Evolutionary conservation across 2,113 vertebrate species (phyloP).

Genomic region (Pseudopipra pipra): DNA sequence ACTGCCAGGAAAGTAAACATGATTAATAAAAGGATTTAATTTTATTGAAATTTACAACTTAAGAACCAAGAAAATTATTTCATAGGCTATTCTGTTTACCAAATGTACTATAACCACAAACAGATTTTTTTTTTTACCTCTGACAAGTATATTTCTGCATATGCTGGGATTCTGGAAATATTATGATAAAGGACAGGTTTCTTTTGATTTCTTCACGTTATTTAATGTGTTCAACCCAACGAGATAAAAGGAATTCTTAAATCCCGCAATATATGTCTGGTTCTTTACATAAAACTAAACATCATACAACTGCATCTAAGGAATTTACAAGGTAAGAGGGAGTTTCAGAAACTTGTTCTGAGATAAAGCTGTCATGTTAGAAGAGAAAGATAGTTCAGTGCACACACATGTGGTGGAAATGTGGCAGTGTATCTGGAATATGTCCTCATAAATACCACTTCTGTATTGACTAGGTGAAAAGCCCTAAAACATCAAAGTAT

Average conservation of each 20-base stretch:
- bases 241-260: conserved; percentile 2
- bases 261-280: not conserved
- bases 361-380: conserved; percentile 21
- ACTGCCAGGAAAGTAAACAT: not conserved
- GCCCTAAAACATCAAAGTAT: not conserved
- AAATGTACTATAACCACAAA: not conserved
- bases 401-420: not conserved
- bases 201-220: not conserved
- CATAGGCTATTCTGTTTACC: not conserved
- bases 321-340: conserved; percentile 36
- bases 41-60: not conserved
- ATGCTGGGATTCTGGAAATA: not conserved
- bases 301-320: not conserved
- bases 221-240: not conserved
- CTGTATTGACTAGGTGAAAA: not conserved
- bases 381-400: not conserved
- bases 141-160: not conserved
- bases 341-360: conserved; percentile 18
- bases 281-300: not conserved
- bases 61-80: not conserved
- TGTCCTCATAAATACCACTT: not conserved
- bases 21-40: not conserved
- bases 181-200: not conserved
- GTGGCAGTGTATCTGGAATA: not conserved
- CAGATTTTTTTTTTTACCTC: not conserved